Evolutionary conservation across 2,113 vertebrate genomes (phyloP).

Genomic region (Bos javanicus): DNA sequence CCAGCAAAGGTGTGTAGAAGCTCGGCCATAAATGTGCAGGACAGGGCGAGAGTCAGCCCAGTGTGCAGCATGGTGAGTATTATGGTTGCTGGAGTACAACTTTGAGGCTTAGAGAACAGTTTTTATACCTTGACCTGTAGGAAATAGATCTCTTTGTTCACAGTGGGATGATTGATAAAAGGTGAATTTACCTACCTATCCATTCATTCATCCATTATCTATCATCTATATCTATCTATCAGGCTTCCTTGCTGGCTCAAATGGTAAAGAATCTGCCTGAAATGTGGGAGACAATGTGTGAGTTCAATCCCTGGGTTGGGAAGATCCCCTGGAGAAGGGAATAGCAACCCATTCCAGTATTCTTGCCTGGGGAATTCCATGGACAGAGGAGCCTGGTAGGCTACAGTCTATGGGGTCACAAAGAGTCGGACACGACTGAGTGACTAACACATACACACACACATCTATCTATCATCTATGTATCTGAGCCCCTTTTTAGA

Average conservation of each 20-base stretch:
- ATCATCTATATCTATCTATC: not conserved
- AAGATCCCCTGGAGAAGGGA: too few species aligned
- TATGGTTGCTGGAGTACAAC: not conserved
- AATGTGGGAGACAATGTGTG: too few species aligned
- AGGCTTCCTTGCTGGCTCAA: too few species aligned
- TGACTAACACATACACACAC: not conserved
- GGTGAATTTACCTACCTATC: not conserved
- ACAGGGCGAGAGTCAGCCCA: rapidly evolving
- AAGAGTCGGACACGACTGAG: too few species aligned
- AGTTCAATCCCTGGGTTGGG: too few species aligned
- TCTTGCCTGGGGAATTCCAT: too few species aligned
- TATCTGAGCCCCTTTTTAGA: not conserved
- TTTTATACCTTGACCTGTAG: not conserved
- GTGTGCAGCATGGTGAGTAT: rapidly evolving
- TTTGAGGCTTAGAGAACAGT: not conserved
- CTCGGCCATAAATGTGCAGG: rapidly evolving
- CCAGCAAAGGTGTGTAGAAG: not conserved
- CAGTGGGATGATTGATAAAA: not conserved
- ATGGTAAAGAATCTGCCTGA: too few species aligned
- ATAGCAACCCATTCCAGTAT: too few species aligned
- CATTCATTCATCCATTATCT: not conserved
- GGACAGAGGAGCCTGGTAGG: too few species aligned
- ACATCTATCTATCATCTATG: not conserved
- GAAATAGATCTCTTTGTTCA: not conserved
- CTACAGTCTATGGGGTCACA: too few species aligned